A percentile compares a stretch with the other conserved stretches of the same genome.
Evolutionary conservation across 2,113 vertebrate species (phyloP).

Genomic region (Phyllostomus hastatus): DNA sequence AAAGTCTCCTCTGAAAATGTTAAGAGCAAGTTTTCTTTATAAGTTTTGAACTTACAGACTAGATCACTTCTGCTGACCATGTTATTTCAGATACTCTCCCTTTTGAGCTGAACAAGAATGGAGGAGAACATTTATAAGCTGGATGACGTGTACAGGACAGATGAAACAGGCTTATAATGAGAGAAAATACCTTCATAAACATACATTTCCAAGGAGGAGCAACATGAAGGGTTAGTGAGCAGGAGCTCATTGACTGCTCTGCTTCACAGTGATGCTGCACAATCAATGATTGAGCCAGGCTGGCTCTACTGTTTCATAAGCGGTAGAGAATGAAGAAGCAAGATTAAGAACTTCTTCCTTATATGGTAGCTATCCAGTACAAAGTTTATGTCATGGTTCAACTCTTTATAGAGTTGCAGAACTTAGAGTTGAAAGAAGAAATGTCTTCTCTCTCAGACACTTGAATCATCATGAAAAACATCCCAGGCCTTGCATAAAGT

Average conservation of each 20-base stretch:
- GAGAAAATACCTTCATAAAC: not conserved
- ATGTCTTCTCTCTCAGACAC: not conserved
- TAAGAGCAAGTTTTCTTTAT: not conserved
- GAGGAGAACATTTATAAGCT: not conserved
- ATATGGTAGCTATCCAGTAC: not conserved
- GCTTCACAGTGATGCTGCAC: not conserved
- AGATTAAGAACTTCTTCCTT: not conserved
- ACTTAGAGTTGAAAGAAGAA: not conserved
- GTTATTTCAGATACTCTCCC: not conserved
- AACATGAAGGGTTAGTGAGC: not conserved
- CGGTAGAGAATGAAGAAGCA: not conserved
- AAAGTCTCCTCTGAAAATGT: not conserved
- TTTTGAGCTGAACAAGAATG: not conserved
- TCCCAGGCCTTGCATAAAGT: not conserved
- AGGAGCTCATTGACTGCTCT: not conserved
- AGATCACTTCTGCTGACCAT: not conserved
- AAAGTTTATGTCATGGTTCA: not conserved
- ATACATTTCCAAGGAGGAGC: not conserved
- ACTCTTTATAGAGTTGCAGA: not conserved
- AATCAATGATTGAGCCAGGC: not conserved
- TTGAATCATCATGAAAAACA: not conserved
- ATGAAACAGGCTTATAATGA: not conserved
- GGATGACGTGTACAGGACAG: not conserved
- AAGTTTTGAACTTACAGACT: not conserved
- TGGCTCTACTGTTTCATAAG: not conserved